A percentile compares a stretch with the other conserved stretches of the same genome.
Evolutionary conservation across 1,140 invertebrate species (phyloP).

Genomic region (Acromyrmex charruanus): DNA sequence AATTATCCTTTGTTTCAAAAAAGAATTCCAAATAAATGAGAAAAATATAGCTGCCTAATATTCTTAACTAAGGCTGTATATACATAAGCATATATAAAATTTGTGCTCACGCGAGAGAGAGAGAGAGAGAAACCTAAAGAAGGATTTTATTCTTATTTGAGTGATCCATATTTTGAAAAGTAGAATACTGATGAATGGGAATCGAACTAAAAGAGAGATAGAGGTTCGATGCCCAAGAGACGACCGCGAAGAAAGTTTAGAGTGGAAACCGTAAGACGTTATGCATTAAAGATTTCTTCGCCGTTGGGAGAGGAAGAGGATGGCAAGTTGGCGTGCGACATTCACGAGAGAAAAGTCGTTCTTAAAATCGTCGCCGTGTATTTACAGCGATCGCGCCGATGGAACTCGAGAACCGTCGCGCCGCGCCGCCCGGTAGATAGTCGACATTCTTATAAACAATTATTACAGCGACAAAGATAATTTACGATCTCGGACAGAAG

Average conservation of each 20-base stretch:
- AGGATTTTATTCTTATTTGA: background rate
- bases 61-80: background rate
- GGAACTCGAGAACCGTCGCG: background rate
- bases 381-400: slow-evolving; percentile 20
- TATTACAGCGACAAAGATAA: slow-evolving; percentile 55
- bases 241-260: slow-evolving; percentile 30
- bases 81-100: background rate
- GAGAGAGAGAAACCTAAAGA: background rate
- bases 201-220: background rate
- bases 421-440: background rate
- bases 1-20: no score
- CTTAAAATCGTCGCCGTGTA: background rate
- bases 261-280: slow-evolving; percentile 15
- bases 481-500: slow-evolving; percentile 39
- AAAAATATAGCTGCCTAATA: no score
- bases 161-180: background rate
- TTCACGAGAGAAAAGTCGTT: slow-evolving; percentile 26
- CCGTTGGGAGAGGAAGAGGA: background rate
- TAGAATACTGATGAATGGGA: background rate
- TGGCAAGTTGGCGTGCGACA: slow-evolving; percentile 8
- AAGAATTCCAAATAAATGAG: no score
- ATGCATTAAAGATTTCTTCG: slow-evolving; percentile 43
- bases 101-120: background rate
- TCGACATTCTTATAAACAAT: slow-evolving; percentile 56
- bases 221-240: slow-evolving; percentile 17